A percentile compares a stretch with the other conserved stretches of the same genome.
phyloP scores from a whole-genome alignment of 1,140 invertebrate species.

The Onthophagus taurus region DNA sequence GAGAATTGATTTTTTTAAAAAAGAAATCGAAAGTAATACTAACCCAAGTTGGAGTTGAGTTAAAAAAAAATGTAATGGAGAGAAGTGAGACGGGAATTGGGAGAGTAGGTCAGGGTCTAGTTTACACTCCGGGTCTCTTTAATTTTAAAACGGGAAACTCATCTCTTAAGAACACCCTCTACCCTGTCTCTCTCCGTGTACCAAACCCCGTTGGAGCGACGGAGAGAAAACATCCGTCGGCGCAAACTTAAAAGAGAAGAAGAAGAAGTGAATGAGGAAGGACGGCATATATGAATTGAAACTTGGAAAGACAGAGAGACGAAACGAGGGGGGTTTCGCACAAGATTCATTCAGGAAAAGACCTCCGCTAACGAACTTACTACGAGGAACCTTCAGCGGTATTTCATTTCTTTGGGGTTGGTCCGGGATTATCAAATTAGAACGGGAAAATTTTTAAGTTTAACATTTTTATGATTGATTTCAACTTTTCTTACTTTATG shows the following conservation, averaged over 20 bases:
- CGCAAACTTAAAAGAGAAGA: conserved; percentile 4
- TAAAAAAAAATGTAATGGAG: no score
- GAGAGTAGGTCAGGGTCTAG: conserved; percentile 27
- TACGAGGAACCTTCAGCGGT: no score
- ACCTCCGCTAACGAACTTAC: no score
- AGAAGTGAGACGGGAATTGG: no score
- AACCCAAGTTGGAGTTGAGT: no score
- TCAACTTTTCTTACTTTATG: background rate
- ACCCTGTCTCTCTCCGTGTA: no score
- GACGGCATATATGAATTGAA: conserved; percentile 8
- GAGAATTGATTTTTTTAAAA: no score
- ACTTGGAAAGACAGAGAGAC: background rate
- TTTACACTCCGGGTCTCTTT: conserved; percentile 26
- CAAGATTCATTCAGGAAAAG: background rate
- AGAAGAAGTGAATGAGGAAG: conserved; percentile 11
- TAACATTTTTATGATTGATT: background rate
- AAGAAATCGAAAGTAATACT: no score
- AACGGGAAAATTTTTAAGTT: background rate
- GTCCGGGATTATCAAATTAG: background rate
- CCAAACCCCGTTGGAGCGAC: no score
- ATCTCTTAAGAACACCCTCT: conserved; percentile 30
- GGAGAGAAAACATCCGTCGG: conserved; percentile 7
- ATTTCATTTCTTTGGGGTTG: no score
- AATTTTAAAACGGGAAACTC: conserved; percentile 31
- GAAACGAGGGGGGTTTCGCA: background rate